These are phyloP conservation scores for Conops quadrifasciatus DNA, from an alignment of 2,888 invertebrate genomes.

Conservation along the genomic window DNA sequence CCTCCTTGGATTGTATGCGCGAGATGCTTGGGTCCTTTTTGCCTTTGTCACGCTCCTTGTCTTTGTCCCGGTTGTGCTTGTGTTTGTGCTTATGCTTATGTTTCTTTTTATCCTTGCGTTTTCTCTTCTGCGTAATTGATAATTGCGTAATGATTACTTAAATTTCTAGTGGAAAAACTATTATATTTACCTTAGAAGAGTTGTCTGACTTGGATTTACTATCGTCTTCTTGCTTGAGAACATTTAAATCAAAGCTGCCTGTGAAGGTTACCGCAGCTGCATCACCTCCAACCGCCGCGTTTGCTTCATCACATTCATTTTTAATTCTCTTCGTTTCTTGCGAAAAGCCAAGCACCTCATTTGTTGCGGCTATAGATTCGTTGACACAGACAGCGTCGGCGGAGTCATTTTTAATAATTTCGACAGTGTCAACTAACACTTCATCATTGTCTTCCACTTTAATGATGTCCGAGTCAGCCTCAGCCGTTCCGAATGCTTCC, in stretches of 20 bases:
- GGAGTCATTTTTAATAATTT: slow-evolving; percentile 43
- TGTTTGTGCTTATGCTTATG: slow-evolving; percentile 93
- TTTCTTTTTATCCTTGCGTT: slow-evolving; percentile 81
- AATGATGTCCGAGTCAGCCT: slow-evolving; percentile 63
- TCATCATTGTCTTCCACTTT: slow-evolving; percentile 60
- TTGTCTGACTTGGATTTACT: slow-evolving; percentile 69
- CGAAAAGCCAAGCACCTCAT: slow-evolving; percentile 43
- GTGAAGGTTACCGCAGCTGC: slow-evolving; percentile 32
- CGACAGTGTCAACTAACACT: slow-evolving; percentile 47
- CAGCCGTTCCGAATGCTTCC: slow-evolving; percentile 58
- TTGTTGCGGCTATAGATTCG: slow-evolving; percentile 47
- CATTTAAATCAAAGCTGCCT: slow-evolving; percentile 81
- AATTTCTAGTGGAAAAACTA: too few relatives aligned
- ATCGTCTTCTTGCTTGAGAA: slow-evolving; percentile 74
- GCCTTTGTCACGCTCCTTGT: slow-evolving; percentile 65
- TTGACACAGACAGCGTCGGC: not conserved
- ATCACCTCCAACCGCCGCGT: slow-evolving; percentile 67
- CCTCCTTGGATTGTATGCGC: slow-evolving; percentile 59
- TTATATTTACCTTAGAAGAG: slow-evolving; percentile 69
- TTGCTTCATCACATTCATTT: slow-evolving; percentile 69
- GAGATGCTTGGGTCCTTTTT: slow-evolving; percentile 62
- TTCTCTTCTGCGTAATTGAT: slow-evolving; percentile 75
- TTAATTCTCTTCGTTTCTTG: slow-evolving; percentile 58
- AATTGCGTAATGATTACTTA: too few relatives aligned
- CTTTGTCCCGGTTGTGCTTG: slow-evolving; percentile 74